Conservation (phyloP, 2,113 vertebrate species). For the Sus scrofa region DNA sequence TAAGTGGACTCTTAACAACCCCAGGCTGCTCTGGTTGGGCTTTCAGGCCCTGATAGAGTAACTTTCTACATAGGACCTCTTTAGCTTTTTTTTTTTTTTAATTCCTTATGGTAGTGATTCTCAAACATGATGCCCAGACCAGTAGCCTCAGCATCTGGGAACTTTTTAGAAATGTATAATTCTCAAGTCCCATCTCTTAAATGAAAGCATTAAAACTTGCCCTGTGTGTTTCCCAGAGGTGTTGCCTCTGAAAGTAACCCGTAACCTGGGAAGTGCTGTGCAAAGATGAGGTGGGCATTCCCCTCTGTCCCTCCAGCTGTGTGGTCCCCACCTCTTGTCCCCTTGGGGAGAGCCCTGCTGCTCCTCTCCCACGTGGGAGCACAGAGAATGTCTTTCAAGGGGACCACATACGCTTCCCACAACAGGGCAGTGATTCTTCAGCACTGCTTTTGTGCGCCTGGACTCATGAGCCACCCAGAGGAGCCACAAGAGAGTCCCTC, state of each 20-base stretch:
- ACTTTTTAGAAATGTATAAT: not conserved
- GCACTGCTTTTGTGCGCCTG: not conserved
- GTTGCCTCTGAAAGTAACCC: not conserved
- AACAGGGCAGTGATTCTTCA: constrained; percentile 49
- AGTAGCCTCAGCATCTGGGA: not conserved
- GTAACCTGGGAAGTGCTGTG: not conserved
- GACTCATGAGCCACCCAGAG: constrained; percentile 28
- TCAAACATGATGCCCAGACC: not conserved
- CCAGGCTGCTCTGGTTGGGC: not conserved
- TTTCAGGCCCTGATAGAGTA: not conserved
- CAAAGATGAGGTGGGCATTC: not conserved
- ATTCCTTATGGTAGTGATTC: not conserved
- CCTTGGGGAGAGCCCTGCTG: not conserved
- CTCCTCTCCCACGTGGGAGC: not conserved
- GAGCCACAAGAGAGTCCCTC: constrained; percentile 23
- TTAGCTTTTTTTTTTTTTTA: not conserved
- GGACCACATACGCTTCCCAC: not conserved
- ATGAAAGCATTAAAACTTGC: not conserved
- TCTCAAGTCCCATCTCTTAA: too few species aligned
- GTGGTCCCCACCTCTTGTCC: not conserved
- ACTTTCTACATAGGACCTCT: not conserved
- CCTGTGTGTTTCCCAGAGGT: not conserved
- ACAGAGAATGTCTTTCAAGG: not conserved
- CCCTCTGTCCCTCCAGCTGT: not conserved
- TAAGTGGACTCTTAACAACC: not conserved